Percentiles rank a stretch among this genome's conserved stretches.
These are phyloP conservation scores for Chrysina gloriosa DNA, from an alignment of 2,888 invertebrate genomes.

Conservation along the genomic window DNA sequence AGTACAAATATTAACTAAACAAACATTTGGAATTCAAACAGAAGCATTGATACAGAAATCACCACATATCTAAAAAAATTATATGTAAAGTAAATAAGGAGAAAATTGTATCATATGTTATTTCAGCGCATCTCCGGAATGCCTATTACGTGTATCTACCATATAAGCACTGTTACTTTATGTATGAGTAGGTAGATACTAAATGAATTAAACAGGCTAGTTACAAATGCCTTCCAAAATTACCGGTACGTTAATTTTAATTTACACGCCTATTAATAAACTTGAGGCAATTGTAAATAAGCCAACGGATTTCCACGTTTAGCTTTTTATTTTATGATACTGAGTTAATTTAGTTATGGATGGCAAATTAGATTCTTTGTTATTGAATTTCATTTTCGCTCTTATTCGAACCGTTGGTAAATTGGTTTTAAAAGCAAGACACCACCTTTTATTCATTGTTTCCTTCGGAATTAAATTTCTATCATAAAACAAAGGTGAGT, in stretches of 20 bases:
- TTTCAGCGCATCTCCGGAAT: not conserved
- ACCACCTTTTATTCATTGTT: conserved; percentile 17
- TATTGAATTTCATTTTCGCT: conserved; percentile 26
- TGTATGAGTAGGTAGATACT: too few species aligned
- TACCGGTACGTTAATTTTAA: too few species aligned
- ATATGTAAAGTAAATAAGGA: not conserved
- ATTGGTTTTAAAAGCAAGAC: conserved; percentile 23
- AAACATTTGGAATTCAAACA: not conserved
- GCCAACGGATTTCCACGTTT: not conserved
- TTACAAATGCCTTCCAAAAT: too few species aligned
- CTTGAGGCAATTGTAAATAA: not conserved
- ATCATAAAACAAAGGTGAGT: conserved; percentile 29
- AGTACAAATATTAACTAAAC: not conserved
- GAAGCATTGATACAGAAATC: not conserved
- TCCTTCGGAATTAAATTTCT: conserved; percentile 27
- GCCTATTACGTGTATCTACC: too few species aligned
- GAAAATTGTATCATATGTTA: not conserved
- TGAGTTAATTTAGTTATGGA: conserved; percentile 9
- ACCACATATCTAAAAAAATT: not conserved
- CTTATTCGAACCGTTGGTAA: not conserved
- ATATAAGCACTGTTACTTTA: too few species aligned
- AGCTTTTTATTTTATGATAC: not conserved
- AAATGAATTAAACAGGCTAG: too few species aligned
- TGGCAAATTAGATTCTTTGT: conserved; percentile 20
- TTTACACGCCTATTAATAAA: too few species aligned